Evolutionary conservation across 1,140 invertebrate genomes (phyloP).

Genomic region (Ephestia elutella): DNA sequence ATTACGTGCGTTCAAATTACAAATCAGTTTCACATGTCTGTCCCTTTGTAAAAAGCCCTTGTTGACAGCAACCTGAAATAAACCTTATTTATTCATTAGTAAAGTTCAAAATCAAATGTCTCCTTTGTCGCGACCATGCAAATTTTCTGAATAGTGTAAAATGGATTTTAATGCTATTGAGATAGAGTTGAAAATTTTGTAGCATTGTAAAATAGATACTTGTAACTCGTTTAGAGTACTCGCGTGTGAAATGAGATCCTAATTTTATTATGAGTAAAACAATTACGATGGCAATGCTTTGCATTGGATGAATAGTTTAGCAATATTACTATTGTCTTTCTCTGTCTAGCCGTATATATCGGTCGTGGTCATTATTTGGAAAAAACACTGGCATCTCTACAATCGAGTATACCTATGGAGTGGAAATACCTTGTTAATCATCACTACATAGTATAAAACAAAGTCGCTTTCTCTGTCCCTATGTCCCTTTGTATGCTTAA

Average conservation of each 20-base stretch:
- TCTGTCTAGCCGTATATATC: too few species aligned
- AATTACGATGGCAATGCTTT: background rate
- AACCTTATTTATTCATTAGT: background rate
- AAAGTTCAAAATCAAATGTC: background rate
- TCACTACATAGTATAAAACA: too few species aligned
- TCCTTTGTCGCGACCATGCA: background rate
- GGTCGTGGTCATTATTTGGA: too few species aligned
- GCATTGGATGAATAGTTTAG: background rate
- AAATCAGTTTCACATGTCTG: constrained; percentile 8
- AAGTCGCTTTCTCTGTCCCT: too few species aligned
- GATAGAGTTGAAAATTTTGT: background rate
- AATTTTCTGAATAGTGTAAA: background rate
- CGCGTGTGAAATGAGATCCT: constrained; percentile 7
- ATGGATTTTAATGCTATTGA: background rate
- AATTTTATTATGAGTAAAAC: constrained; percentile 10
- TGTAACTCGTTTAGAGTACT: constrained; percentile 3
- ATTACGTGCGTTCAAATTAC: constrained; percentile 8
- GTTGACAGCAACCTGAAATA: background rate
- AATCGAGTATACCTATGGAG: too few species aligned
- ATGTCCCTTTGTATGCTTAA: too few species aligned
- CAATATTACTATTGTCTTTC: too few species aligned
- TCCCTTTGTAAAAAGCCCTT: constrained; percentile 1
- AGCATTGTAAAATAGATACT: background rate
- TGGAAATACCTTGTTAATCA: too few species aligned
- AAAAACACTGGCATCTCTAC: too few species aligned